phyloP scores from a whole-genome alignment of 2,113 vertebrate species.

The Ailuropoda melanoleuca region DNA sequence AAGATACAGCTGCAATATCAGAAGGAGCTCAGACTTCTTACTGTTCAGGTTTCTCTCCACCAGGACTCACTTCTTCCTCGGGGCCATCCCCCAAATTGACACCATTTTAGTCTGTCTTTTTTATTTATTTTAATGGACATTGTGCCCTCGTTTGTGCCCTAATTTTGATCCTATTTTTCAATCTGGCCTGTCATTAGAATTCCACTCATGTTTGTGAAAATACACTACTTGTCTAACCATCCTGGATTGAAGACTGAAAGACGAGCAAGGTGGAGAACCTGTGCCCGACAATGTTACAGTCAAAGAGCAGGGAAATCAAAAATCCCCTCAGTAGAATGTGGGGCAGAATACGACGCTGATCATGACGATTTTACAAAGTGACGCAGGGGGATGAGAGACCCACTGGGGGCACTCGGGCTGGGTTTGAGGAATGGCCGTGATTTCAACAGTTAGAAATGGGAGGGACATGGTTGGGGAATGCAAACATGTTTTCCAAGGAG shows the following conservation, averaged over 20 bases:
- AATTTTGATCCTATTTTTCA: background rate
- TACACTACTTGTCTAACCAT: background rate
- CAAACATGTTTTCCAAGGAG: background rate
- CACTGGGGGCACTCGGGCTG: background rate
- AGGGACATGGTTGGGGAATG: background rate
- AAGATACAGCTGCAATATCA: background rate
- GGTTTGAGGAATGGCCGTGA: background rate
- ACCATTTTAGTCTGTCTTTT: background rate
- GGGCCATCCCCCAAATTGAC: background rate
- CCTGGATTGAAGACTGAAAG: background rate
- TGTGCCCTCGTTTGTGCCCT: background rate
- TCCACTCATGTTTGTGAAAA: background rate
- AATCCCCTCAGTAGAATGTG: fast-evolving
- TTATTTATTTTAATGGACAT: background rate
- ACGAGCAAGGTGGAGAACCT: fast-evolving
- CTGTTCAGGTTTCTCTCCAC: background rate
- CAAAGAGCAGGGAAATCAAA: too few species aligned
- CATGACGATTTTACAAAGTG: background rate
- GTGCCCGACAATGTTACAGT: background rate
- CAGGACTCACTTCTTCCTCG: background rate
- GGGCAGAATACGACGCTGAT: fast-evolving
- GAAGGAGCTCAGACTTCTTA: background rate
- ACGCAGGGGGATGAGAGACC: background rate
- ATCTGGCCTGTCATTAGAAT: background rate
- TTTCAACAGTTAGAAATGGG: background rate